Base-by-base conservation (phyloP, 2,113 vertebrate species). In the Eptatretus burgeri region DNA sequence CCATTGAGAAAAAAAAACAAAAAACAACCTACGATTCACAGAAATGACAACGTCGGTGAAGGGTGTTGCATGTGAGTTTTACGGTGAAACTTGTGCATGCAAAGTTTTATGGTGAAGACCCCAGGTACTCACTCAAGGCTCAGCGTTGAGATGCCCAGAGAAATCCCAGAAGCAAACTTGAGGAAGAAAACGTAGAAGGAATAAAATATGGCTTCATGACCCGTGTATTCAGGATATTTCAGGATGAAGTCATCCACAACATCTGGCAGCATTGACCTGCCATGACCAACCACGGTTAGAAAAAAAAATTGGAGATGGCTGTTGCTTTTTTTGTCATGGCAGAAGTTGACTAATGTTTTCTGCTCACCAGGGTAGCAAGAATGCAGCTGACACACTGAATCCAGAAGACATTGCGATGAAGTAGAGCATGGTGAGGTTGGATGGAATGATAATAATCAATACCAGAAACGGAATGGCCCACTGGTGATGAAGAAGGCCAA, bases 111-210 rank as follows among this genome's bases (percentile, higher is more conserved):
- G 3, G 7, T 5, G 49, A 49, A n/a, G 49, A 16, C 51, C 7
- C 27, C 14, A n/a, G 1, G 41, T 19, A 77, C 81, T 80, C 71
- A 94, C 88, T 87, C 77, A 18, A 95, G 74, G 71, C 84, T 82
- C 69, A 95, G 82, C 0, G 88, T 93, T 49, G 87, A 95, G 71
- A 95, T 71, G 27, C 88, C 87, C 66, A 95, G 71, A 1, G 88
- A 93, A 5, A 93, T 70, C 1, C 88, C 88, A 1, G 87, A 85
- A 10, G 88, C 77, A 13, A 93, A 95, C 69, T 95, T 95, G 69
- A 82, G 81, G 69, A 95, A 95, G 77, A 95, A 93, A 66, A 95
- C 87, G 0, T 89, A 95, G 72, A 84, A 95, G 50, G 87, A 95
- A 75, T 85, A 95, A 74, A 95, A 95, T 66, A 95, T 83, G 13